These are phyloP conservation scores for Sthenelais limicola DNA, from an alignment of 2,888 invertebrate genomes.

Conservation along the genomic window DNA sequence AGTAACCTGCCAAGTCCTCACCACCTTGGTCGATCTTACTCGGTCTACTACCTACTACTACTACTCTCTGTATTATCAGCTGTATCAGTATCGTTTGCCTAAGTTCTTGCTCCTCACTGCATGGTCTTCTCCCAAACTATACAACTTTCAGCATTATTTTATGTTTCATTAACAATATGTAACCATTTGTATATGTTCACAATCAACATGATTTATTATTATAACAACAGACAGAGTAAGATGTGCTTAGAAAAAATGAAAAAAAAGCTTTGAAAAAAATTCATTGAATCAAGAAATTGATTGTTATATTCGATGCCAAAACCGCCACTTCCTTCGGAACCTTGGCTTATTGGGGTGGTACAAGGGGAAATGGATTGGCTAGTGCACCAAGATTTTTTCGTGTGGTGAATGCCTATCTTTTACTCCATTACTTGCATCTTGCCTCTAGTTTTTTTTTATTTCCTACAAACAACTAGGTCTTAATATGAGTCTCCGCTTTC, in stretches of 20 bases:
- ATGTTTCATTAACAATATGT: slow-evolving; percentile 34
- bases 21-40: slow-evolving; percentile 40
- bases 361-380: slow-evolving; percentile 37
- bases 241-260: slow-evolving; percentile 10
- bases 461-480: slow-evolving; percentile 16
- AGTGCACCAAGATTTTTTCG: slow-evolving; percentile 29
- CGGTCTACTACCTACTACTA: slow-evolving; percentile 30
- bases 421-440: slow-evolving; percentile 34
- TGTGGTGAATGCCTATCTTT: slow-evolving; percentile 37
- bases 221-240: slow-evolving; percentile 33
- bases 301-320: slow-evolving; percentile 13
- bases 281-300: slow-evolving; percentile 4
- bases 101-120: slow-evolving; percentile 39
- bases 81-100: slow-evolving; percentile 42
- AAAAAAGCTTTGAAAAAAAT: slow-evolving; percentile 7
- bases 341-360: slow-evolving; percentile 28
- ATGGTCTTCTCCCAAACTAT: slow-evolving; percentile 17
- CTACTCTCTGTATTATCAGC: slow-evolving; percentile 6
- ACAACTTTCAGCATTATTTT: slow-evolving; percentile 25
- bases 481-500: slow-evolving; percentile 35
- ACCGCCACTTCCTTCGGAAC: too few relatives aligned
- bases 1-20: slow-evolving; percentile 40
- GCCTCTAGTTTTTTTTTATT: slow-evolving; percentile 12
- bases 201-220: slow-evolving; percentile 32
- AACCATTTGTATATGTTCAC: slow-evolving; percentile 44